Percentiles rank a stretch among this genome's conserved stretches.
phyloP scores from a whole-genome alignment of 2,113 vertebrate species.

The Orycteropus afer region DNA sequence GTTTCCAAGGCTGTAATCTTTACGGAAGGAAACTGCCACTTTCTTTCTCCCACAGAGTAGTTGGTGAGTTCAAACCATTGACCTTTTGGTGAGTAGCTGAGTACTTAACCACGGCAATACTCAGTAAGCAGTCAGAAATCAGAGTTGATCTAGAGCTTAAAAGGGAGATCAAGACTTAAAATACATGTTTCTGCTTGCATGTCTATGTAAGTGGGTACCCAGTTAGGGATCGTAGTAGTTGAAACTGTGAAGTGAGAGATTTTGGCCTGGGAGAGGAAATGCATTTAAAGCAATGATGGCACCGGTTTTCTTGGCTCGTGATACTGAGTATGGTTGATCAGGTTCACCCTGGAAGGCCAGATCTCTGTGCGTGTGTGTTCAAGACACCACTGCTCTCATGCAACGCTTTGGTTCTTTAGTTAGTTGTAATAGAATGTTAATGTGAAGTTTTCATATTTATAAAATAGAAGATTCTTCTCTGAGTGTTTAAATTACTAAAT shows the following conservation, averaged over 20 bases:
- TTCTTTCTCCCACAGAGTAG: no score
- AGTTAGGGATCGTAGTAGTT: neutral
- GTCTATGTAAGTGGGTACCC: neutral
- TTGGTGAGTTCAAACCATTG: no score
- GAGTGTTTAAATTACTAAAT: slow-evolving; percentile 28
- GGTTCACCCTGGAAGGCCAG: neutral
- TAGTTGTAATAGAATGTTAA: neutral
- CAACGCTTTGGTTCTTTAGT: neutral
- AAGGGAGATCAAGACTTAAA: neutral
- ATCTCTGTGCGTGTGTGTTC: fast-evolving
- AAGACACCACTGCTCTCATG: neutral
- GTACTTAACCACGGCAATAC: no score
- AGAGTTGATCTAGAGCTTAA: neutral
- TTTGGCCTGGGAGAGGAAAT: neutral
- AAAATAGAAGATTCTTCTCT: neutral
- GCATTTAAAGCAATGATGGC: neutral
- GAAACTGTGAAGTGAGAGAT: no score
- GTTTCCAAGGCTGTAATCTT: no score
- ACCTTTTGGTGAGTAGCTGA: no score
- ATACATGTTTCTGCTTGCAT: neutral
- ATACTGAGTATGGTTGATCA: neutral
- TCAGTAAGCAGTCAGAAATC: neutral
- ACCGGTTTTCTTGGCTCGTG: neutral
- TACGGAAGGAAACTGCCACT: no score
- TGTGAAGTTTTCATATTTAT: neutral